These are phyloP conservation scores for Lasiommata megera DNA, from an alignment of 2,888 invertebrate genomes.

Conservation along the genomic window DNA sequence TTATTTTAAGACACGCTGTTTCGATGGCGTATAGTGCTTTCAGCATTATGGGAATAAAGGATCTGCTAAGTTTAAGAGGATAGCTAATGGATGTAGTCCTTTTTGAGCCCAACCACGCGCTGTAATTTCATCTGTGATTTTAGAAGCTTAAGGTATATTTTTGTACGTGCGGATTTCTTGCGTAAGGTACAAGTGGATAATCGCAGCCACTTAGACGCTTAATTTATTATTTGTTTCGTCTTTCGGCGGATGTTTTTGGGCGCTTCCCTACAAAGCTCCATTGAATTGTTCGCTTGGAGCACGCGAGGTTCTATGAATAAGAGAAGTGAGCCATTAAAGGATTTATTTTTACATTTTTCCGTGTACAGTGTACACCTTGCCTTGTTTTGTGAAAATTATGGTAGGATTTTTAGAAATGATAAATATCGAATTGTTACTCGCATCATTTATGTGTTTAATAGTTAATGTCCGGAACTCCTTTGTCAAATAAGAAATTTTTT, in stretches of 20 bases:
- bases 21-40: conserved; percentile 36
- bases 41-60: conserved; percentile 34
- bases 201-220: conserved; percentile 36
- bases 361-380: not conserved
- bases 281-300: conserved; percentile 27
- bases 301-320: conserved; percentile 23
- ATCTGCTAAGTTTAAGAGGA: conserved; percentile 34
- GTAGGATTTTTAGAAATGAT: no score
- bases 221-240: conserved; percentile 40
- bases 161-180: conserved; percentile 7
- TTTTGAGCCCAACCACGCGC: conserved; percentile 13
- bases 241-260: conserved; percentile 34
- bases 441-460: no score
- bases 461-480: no score
- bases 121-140: conserved; percentile 25
- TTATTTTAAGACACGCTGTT: conserved; percentile 44
- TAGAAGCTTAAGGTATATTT: conserved; percentile 10
- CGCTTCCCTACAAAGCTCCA: conserved; percentile 21
- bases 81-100: conserved; percentile 35
- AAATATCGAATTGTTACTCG: no score
- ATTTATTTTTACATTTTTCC: not conserved
- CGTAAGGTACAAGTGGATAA: conserved; percentile 32
- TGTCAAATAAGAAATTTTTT: no score
- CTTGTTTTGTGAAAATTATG: not conserved
- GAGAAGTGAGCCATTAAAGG: conserved; percentile 14